phyloP scores from a whole-genome alignment of 2,113 vertebrate genomes.

The Ondatra zibethicus region DNA sequence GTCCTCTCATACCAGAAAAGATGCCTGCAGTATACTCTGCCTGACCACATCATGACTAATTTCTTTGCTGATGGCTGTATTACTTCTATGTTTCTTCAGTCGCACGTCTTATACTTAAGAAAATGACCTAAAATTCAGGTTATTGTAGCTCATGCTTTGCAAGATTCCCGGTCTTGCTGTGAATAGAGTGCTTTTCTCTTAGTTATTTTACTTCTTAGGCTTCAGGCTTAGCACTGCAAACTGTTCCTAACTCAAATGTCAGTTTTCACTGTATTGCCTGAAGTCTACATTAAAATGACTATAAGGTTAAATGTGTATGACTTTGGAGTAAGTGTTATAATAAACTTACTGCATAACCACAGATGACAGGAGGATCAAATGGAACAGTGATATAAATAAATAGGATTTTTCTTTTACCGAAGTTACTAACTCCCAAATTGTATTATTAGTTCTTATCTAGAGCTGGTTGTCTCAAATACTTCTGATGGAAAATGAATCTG shows the following conservation, averaged over 20 bases:
- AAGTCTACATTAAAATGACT: background rate
- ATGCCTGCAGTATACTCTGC: background rate
- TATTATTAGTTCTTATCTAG: background rate
- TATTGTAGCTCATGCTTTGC: background rate
- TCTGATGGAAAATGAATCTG: background rate
- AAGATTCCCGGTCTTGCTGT: background rate
- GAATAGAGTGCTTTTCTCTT: background rate
- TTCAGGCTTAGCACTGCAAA: background rate
- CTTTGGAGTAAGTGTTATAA: background rate
- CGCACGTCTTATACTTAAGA: background rate
- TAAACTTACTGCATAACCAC: background rate
- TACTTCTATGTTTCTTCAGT: background rate
- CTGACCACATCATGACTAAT: background rate
- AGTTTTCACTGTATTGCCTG: background rate
- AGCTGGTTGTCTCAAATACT: background rate
- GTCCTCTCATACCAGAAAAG: background rate
- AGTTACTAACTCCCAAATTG: background rate
- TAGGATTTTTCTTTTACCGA: background rate
- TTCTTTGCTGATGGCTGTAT: background rate
- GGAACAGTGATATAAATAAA: background rate
- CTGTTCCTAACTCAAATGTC: background rate
- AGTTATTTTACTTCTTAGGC: background rate
- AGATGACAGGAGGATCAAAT: background rate
- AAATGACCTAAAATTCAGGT: background rate
- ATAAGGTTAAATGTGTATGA: background rate